phyloP scores from a whole-genome alignment of 2,888 invertebrate species.

The Folsomia candida region DNA sequence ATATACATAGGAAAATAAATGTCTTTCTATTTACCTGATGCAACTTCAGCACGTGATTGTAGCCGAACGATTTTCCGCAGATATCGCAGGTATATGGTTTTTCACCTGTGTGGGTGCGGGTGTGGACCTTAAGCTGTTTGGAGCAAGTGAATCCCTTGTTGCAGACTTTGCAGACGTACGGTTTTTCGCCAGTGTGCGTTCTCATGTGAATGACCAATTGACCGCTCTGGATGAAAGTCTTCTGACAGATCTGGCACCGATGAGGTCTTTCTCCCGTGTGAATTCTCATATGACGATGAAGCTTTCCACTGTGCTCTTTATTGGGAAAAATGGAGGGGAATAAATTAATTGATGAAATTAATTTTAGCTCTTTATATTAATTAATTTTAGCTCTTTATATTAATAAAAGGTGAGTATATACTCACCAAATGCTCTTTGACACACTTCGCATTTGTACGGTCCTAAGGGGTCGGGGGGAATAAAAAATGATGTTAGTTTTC shows the following conservation, averaged over 20 bases:
- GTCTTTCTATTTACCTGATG: conserved; percentile 57
- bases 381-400: no score
- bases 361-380: no score
- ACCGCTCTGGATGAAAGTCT: conserved; percentile 87
- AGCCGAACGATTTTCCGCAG: conserved; percentile 84
- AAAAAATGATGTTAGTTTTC: no score
- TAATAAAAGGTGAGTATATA: no score
- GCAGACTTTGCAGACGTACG: conserved; percentile 74
- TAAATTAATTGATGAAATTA: no score
- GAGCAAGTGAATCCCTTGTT: conserved; percentile 89
- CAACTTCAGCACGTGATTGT: conserved; percentile 84
- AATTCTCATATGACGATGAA: conserved; percentile 85
- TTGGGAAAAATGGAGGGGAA: no score
- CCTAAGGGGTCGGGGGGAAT: no score
- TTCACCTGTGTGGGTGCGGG: conserved; percentile 85
- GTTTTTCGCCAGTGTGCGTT: conserved; percentile 69
- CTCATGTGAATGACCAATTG: conserved; percentile 87
- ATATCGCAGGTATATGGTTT: conserved; percentile 65
- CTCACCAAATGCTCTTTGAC: conserved; percentile 81
- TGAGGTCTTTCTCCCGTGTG: conserved; percentile 79
- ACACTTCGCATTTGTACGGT: conserved; percentile 85
- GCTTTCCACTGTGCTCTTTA: conserved; percentile 86
- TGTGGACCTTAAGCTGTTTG: conserved; percentile 86
- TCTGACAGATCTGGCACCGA: conserved; percentile 80
- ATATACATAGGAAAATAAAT: conserved; percentile 4